These are phyloP conservation scores for Protaetia brevitarsis DNA, from an alignment of 1,140 invertebrate genomes.

Conservation along the genomic window DNA sequence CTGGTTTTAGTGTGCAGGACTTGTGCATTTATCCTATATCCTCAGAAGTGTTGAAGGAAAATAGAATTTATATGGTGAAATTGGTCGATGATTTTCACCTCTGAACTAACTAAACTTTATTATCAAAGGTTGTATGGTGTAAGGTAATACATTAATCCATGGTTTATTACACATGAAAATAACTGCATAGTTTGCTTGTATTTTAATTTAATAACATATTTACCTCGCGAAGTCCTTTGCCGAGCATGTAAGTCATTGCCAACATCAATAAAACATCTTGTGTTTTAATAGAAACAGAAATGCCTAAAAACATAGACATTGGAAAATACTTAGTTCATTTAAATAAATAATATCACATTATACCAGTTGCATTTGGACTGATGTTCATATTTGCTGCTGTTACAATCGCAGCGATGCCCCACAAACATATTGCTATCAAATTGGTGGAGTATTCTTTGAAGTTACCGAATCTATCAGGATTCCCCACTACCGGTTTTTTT, in stretches of 20 bases:
- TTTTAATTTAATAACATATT: neutral
- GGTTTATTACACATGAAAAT: no score
- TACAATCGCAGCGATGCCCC: conserved; percentile 22
- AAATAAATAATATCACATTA: neutral
- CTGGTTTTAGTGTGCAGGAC: no score
- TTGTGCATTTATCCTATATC: no score
- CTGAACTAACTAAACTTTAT: no score
- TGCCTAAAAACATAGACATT: neutral
- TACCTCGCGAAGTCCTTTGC: conserved; percentile 13
- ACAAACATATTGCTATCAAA: conserved; percentile 21
- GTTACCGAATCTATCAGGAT: neutral
- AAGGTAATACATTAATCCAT: no score
- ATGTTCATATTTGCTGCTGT: conserved; percentile 14
- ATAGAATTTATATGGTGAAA: no score
- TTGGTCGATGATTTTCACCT: no score
- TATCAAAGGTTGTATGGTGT: no score
- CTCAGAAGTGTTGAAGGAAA: no score
- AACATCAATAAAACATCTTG: conserved; percentile 25
- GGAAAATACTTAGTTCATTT: neutral
- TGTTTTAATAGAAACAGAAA: conserved; percentile 22
- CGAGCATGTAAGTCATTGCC: conserved; percentile 19
- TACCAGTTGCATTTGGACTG: conserved; percentile 21
- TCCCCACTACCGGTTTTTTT: neutral
- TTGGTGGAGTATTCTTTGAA: conserved; percentile 6
- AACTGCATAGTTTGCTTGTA: neutral